Conservation (phyloP, 2,888 invertebrate genomes). For the Cheilosia grossa region DNA sequence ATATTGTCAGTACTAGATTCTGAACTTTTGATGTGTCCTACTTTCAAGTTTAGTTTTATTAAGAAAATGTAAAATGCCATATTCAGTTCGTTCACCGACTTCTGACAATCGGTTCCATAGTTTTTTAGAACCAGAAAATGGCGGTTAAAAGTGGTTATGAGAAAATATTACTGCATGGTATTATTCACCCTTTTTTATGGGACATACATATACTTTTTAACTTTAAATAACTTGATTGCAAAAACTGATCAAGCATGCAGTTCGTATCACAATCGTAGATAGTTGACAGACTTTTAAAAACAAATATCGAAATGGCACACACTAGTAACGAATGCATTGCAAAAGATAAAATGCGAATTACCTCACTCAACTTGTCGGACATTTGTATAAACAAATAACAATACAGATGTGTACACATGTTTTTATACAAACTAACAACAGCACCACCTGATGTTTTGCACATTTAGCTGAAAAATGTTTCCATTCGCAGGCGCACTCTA, state of each 20-base stretch:
- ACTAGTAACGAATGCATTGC: not conserved
- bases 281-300: not conserved
- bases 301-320: not conserved
- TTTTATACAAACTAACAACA: not conserved
- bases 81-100: no score
- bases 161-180: no score
- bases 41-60: no score
- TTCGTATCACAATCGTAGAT: not conserved
- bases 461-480: not conserved
- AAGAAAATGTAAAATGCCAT: no score
- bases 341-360: not conserved
- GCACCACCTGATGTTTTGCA: conserved; percentile 16
- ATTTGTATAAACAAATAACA: not conserved
- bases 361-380: not conserved
- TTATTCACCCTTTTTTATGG: no score
- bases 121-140: no score
- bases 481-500: conserved; percentile 1
- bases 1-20: no score
- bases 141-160: no score
- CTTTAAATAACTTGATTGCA: not conserved
- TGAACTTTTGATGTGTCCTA: no score
- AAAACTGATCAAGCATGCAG: not conserved
- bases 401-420: conserved; percentile 1
- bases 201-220: not conserved
- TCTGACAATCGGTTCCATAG: no score